Base-by-base conservation (phyloP, 2,113 vertebrate genomes). In the Chauna torquata region DNA sequence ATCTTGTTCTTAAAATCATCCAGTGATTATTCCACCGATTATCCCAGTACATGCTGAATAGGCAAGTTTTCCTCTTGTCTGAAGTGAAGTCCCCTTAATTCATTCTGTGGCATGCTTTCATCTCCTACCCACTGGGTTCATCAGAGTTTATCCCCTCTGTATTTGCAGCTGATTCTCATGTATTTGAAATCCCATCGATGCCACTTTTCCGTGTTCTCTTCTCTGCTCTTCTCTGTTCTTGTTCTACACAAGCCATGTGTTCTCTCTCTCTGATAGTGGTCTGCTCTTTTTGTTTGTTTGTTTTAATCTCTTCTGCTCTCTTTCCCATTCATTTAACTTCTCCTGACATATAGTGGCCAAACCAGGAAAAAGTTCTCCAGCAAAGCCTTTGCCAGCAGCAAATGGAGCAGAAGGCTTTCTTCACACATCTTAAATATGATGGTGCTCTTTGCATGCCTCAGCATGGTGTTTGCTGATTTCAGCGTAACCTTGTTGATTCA, bases 361-460 rank as follows among this genome's bases (percentile, higher is more conserved):
- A 95, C 62, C 57, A 2, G 23, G 84, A 57, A 91, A 38, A 91
- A 90, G 91, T 87, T 90, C 34, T 90, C 79, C 64, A 74, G 71
- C 22, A 66, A 90, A 94, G 87, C 45, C 78, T 95, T 88, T 92
- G 45, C 40, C 90, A 91, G 84, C 75, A 82, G 50, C 78, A 91
- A 90, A 70, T 68, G 49, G 90, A 97, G 94, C 96, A 97, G 96
- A 97, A 96, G 96, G 94, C 70, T 96, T 96, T 91, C 84, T 97
- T 97, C 96, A 97, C 96, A 97, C 96, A 45, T 96, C 84, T 94
- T 88, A 87, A 87, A 93, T 9, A 90, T 23, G 85, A 69, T 8
- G 54, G 93, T 96, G 93, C 96, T 93, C 93, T 92, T 95, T 96
- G 92, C 75, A 15, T 85, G 58, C 85, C 92, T 95, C 94, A 93